These are phyloP conservation scores for Anoplolepis gracilipes DNA, from an alignment of 1,140 invertebrate genomes.

Conservation along the genomic window DNA sequence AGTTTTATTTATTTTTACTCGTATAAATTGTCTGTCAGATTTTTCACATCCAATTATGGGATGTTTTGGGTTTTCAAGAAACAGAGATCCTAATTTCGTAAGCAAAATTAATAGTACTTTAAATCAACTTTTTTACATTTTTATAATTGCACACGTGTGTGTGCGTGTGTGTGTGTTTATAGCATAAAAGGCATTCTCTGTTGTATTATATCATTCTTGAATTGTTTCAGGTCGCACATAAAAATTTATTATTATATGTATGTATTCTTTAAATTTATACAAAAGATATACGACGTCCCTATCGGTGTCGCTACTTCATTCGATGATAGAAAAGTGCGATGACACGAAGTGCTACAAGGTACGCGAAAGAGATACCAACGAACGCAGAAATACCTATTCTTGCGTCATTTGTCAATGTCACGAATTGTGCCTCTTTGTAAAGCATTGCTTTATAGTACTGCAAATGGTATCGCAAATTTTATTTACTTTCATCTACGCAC, in stretches of 20 bases:
- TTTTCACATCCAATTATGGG: neutral
- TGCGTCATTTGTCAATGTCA: conserved; percentile 71
- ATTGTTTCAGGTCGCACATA: neutral
- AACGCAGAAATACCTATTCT: conserved; percentile 63
- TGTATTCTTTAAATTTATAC: neutral
- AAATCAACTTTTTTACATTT: conserved; percentile 22
- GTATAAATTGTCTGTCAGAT: conserved; percentile 39
- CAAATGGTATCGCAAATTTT: conserved; percentile 63
- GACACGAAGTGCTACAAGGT: neutral
- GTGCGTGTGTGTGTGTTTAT: too few relatives aligned
- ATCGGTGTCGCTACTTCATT: conserved; percentile 55
- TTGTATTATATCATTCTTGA: neutral
- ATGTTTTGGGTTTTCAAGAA: neutral
- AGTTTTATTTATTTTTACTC: conserved; percentile 67
- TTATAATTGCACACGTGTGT: too few relatives aligned
- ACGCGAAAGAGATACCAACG: conserved; percentile 61
- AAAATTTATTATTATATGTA: neutral
- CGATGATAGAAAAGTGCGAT: conserved; percentile 13
- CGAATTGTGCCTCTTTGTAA: conserved; percentile 34
- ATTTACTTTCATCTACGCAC: conserved; percentile 75
- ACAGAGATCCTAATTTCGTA: neutral
- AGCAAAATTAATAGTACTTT: neutral
- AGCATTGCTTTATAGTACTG: conserved; percentile 57
- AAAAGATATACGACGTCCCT: conserved; percentile 2
- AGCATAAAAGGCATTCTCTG: neutral